Evolutionary conservation across 2,113 vertebrate species (phyloP).

Genomic region (Pseudopipra pipra): DNA sequence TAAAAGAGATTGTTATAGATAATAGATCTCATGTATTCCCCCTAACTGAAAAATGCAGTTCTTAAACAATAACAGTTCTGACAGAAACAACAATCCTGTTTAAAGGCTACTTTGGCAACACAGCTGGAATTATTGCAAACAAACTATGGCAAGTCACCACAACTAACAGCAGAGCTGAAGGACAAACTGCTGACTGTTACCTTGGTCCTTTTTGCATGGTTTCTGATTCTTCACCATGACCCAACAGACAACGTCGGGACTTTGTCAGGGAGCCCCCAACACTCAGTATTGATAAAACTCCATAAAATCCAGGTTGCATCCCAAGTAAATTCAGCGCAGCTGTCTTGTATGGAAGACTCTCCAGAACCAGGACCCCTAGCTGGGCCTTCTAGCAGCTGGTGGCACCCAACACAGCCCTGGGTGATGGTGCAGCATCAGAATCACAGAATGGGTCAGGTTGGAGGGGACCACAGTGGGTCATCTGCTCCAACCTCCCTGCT

Average conservation of each 20-base stretch:
- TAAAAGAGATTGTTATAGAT: slow-evolving; percentile 70
- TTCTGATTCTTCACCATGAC: not conserved
- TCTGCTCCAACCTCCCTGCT: not conserved
- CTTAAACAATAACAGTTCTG: slow-evolving; percentile 51
- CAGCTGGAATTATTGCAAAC: slow-evolving; percentile 27
- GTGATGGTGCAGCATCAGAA: not conserved
- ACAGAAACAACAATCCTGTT: slow-evolving; percentile 47
- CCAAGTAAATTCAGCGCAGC: not conserved
- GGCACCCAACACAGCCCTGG: not conserved
- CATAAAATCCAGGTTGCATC: not conserved
- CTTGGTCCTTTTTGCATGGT: not conserved
- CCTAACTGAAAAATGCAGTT: slow-evolving; percentile 71
- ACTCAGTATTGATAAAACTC: not conserved
- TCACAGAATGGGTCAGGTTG: not conserved
- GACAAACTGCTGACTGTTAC: not conserved
- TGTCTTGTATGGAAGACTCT: not conserved
- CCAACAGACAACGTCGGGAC: not conserved
- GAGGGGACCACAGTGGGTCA: not conserved
- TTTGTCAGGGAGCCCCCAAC: not conserved
- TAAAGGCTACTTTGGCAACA: slow-evolving; percentile 25
- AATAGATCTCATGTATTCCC: slow-evolving; percentile 59
- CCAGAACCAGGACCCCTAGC: not conserved
- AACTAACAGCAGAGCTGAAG: not conserved
- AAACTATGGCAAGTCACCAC: not conserved
- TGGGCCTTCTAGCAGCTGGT: slow-evolving; percentile 10